Conservation (phyloP, 2,113 vertebrate genomes). For the Trematomus loennbergii region DNA sequence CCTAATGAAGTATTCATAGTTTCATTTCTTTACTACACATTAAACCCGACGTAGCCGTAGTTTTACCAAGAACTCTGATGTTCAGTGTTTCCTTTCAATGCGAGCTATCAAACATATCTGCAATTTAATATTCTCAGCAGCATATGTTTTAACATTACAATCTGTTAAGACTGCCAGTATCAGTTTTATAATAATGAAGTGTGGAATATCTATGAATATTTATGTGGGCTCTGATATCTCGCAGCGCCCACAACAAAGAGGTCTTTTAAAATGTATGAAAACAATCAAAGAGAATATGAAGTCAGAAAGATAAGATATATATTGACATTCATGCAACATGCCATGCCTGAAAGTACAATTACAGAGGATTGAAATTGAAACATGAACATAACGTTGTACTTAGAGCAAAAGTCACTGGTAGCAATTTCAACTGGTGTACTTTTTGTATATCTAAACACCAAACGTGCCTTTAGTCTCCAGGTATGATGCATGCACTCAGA, state of each 20-base stretch:
- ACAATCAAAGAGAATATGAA: not conserved
- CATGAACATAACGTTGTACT: not conserved
- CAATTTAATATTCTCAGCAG: conserved; percentile 1
- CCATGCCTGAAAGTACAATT: not conserved
- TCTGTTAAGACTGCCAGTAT: not conserved
- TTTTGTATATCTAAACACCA: no score
- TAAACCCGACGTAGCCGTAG: not conserved
- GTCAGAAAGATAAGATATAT: conserved; percentile 1
- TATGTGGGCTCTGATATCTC: not conserved
- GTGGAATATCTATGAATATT: not conserved
- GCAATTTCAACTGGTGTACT: not conserved
- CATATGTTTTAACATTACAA: not conserved
- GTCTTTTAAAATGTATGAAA: not conserved
- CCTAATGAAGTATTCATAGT: conserved; percentile 9
- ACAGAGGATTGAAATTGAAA: not conserved
- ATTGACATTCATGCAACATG: not conserved
- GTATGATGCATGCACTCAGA: no score
- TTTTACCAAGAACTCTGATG: not conserved
- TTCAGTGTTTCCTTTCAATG: not conserved
- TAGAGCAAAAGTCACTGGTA: not conserved
- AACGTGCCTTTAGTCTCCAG: no score
- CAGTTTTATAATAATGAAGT: not conserved
- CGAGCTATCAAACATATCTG: no score
- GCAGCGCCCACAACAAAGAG: not conserved
- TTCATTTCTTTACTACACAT: conserved; percentile 9